Conservation (phyloP, 2,888 invertebrate genomes). For the Tanytarsus gracilentus region DNA sequence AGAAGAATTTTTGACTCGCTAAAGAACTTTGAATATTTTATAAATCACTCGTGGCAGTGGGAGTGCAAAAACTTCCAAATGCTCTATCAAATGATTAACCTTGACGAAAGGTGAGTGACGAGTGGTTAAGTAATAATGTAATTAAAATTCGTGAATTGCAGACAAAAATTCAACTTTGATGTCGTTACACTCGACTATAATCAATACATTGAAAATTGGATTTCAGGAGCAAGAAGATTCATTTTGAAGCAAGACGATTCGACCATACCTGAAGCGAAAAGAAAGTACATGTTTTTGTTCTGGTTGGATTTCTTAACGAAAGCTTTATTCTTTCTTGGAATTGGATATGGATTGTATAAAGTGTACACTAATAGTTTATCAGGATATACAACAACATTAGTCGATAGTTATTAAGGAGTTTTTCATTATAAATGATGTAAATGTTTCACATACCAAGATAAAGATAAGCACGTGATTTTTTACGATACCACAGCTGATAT, state of each 20-base stretch:
- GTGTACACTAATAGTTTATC: background rate
- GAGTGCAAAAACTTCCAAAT: conserved; percentile 36
- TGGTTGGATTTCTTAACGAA: conserved; percentile 18
- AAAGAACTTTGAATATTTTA: conserved; percentile 44
- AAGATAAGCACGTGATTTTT: too few species aligned
- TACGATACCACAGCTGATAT: too few species aligned
- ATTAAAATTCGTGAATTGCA: conserved; percentile 6
- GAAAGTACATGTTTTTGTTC: conserved; percentile 27
- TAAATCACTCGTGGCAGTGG: conserved; percentile 44
- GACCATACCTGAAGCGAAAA: conserved; percentile 37
- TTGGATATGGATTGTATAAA: background rate
- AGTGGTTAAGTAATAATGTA: background rate
- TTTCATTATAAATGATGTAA: too few species aligned
- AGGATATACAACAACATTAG: too few species aligned
- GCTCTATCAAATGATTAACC: conserved; percentile 35
- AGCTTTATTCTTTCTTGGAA: background rate
- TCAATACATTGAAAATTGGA: conserved; percentile 44
- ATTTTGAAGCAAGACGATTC: conserved; percentile 43
- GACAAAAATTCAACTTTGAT: conserved; percentile 43
- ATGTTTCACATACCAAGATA: too few species aligned
- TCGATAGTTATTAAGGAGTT: too few species aligned
- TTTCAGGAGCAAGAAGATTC: conserved; percentile 44
- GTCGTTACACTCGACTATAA: conserved; percentile 35
- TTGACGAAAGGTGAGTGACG: conserved; percentile 9
- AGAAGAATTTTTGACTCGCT: conserved; percentile 43